Percentiles rank a stretch among this genome's conserved stretches.
phyloP scores from a whole-genome alignment of 2,888 invertebrate species.

The Coremacera marginata region DNA sequence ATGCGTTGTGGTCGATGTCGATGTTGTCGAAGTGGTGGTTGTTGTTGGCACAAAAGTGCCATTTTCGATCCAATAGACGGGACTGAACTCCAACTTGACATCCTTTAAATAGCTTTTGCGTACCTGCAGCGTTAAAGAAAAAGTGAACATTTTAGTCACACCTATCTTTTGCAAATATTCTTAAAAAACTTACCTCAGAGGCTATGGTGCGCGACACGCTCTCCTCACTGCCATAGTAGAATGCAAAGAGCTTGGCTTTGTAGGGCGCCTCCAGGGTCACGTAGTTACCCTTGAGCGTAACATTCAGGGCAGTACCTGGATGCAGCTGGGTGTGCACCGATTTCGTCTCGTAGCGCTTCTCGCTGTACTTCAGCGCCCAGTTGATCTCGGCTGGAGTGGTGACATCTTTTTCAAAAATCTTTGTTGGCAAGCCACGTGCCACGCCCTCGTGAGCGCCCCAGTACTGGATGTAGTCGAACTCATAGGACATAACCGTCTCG shows the following conservation, averaged over 20 bases:
- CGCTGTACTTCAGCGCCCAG: slow-evolving; percentile 77
- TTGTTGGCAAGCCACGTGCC: slow-evolving; percentile 66
- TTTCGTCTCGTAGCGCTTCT: slow-evolving; percentile 71
- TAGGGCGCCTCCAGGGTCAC: slow-evolving; percentile 83
- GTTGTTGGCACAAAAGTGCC: slow-evolving; percentile 83
- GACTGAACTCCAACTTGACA: slow-evolving; percentile 80
- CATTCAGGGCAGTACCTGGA: slow-evolving; percentile 86
- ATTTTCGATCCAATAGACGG: slow-evolving; percentile 82
- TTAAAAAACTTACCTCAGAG: slow-evolving; percentile 59
- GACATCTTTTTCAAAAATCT: slow-evolving; percentile 62
- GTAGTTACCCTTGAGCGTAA: slow-evolving; percentile 80
- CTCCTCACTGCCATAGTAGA: slow-evolving; percentile 65
- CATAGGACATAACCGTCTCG: slow-evolving; percentile 81
- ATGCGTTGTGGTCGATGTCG: slow-evolving; percentile 74
- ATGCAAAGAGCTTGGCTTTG: slow-evolving; percentile 78
- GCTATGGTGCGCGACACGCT: slow-evolving; percentile 65
- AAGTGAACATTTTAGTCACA: not conserved
- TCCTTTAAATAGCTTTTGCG: slow-evolving; percentile 77
- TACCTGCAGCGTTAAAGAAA: slow-evolving; percentile 55
- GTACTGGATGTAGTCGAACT: slow-evolving; percentile 77
- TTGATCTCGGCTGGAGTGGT: slow-evolving; percentile 71
- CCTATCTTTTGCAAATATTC: not conserved
- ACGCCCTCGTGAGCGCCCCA: slow-evolving; percentile 83
- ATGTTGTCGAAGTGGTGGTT: slow-evolving; percentile 77
- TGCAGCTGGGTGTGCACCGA: slow-evolving; percentile 76